Base-by-base conservation (phyloP, 2,888 invertebrate species). In the Eurois occulta region DNA sequence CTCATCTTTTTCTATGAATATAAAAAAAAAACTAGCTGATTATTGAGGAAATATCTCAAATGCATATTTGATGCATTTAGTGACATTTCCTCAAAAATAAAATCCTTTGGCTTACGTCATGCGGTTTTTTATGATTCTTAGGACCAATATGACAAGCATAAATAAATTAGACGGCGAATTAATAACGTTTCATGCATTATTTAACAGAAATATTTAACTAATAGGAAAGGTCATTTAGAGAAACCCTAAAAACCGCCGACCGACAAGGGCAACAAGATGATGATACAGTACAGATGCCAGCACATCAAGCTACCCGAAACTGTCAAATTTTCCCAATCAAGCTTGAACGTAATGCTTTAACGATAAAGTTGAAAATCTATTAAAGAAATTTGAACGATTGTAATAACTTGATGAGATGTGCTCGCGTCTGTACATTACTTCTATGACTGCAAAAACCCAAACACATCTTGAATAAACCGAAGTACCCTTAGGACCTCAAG, bases 91-190 rank as follows among this genome's bases (percentile, higher is more conserved):
- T 32, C 41, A 1, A 62, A 77, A 32, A 32, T 58, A 16, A 55
- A 6, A 55, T 55, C 55, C n/a, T 13, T 28, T 58, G 16, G 58
- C 28, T 28, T 28, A 58, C 58, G 28, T 58, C 58, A 28, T 28
- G 7, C 16, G 16, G 55, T 16, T 28, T 55, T 55, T 43, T 18
- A 24, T 11, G 46, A 55, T 35, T 21, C 38, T 28, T 11, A 38
- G 35, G 58, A 38, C 21, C 46, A 79, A 64, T 46, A 43, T 4
- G 1, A 13, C 3, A 11, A n/a, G 6, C 18, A 43, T 65, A 21
- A 43, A 62, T 35, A 52, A 67, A 68, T 78, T 41, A 52, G 18
- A 32, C 32, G 21, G 28, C 8, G 65, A 16, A 60, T 72, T 32
- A 48, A 24, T 16, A 41, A 62, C n/a, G 41, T 35, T 28, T 72